phyloP scores from a whole-genome alignment of 2,797 vertebrate species.

The Mus spretus region DNA sequence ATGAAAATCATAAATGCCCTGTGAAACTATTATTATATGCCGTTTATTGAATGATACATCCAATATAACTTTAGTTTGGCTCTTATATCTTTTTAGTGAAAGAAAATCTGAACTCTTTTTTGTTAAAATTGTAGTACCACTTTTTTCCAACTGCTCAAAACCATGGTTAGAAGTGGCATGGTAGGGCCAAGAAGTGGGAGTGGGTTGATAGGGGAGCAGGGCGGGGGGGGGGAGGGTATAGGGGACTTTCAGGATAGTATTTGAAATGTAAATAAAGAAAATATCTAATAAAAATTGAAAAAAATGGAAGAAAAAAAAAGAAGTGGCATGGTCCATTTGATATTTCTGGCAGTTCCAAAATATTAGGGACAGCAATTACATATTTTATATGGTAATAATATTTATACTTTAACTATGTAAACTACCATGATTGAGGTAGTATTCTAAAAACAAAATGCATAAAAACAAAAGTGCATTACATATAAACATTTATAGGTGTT shows the following conservation, averaged over 20 bases:
- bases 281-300: too few relatives aligned
- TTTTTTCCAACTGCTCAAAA: slow-evolving; percentile 18
- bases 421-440: not conserved
- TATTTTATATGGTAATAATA: slow-evolving; percentile 34
- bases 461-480: not conserved
- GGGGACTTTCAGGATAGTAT: too few relatives aligned
- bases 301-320: not conserved
- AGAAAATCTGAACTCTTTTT: not conserved
- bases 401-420: slow-evolving; percentile 55
- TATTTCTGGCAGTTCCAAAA: slow-evolving; percentile 18
- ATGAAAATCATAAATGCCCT: not conserved
- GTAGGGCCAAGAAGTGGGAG: too few relatives aligned
- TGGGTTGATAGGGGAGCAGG: too few relatives aligned
- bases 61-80: not conserved
- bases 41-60: slow-evolving; percentile 3
- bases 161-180: not conserved
- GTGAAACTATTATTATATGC: not conserved
- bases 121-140: not conserved
- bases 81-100: not conserved
- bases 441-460: not conserved
- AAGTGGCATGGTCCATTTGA: not conserved
- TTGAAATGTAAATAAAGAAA: too few relatives aligned
- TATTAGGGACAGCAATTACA: not conserved
- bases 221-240: too few relatives aligned
- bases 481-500: not conserved